Base-by-base conservation (phyloP, 1,140 invertebrate genomes). In the Panagrolaimus sp. region DNA sequence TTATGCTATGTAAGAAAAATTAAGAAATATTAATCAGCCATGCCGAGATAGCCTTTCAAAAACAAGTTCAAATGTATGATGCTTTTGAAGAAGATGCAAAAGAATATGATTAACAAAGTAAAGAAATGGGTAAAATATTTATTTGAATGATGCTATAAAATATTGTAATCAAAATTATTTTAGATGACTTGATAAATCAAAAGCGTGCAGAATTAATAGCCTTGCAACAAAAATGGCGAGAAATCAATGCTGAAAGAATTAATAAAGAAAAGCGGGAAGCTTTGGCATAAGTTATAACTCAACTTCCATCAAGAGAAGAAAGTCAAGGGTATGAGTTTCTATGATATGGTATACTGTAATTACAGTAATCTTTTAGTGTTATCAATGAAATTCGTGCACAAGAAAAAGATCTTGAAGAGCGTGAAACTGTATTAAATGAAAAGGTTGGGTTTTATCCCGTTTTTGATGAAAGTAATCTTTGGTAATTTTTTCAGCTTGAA, bases 181-280 rank as follows among this genome's bases (percentile, higher is more conserved):
- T 26, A 58, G 52, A 58, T 21, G 52, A n/a, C 8, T 28, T 58
- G 10, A 58, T 58, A 12, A 21, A n/a, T n/a, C 21, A 58, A 21
- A 21, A 28, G 21, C 21, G 28, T 26, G 52, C 52, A 3, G 52
- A 21, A 10, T n/a, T 58, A 21, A 17, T 21, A 24, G 21, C 52
- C 4, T 28, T 58, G 10, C 52, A 58, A 17, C 52, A 58, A 58
- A 58, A 58, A 58, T 58, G 52, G 52, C 15, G 52, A 26, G 52
- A 58, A 58, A 28, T 58, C 17, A 58, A 58, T 28, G 10, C 28
- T 58, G 52, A 58, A 58, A 58, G 28, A 28, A 21, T 26, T 12
- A 58, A 58, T 21, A 21, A 58, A 17, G 52, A 58, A 14, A 58
- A 58, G 14, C 52, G 52, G 2, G 52, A 58, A 58, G 52, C 52